Evolutionary conservation across 2,888 invertebrate genomes (phyloP), one percentile per base, ranked within the genome.

Genomic region (Heliconius ethilla): DNA sequence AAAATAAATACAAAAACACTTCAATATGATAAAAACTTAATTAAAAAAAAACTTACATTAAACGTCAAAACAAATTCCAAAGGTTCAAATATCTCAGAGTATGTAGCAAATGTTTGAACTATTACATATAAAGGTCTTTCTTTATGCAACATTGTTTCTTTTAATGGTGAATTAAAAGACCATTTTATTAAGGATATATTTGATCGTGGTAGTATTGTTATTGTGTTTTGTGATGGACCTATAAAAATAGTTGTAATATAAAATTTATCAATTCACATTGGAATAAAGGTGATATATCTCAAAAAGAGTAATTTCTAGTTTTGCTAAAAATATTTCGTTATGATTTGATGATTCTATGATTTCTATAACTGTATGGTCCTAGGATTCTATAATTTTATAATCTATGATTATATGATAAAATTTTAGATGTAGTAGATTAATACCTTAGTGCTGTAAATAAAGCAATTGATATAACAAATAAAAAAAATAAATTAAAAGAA

Each of bases 201-300:
- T 0, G 45, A 6, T 0, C 83, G 85, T 0, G 92, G 90, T 86
- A 87, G 87, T 1, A 94, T 59, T 0, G 90, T 89, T 0, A 93
- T 4, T 40, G 89, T 81, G 85, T 91, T 92, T 86, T 93, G 91
- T 5, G 90, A 82, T 0, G 87, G 83, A 10, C 89, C 94, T 94
- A 51, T 51, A 51, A 51, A 51, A 51, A 51, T 5, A 51, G 7
- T 18, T 18, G 18, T 51, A 51, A 51, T 18, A 45, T 45, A 45
- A 15, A 5, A 2, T 45, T 45, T 45, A 45, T 45, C 45, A 45
- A 6, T 11, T 45, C 5, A 40, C 40, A 40, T 40, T 40, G 40
- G 40, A 40, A 13, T 40, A 40, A 40, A 40, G 13, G 40, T 40
- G 40, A 40, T 40, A 40, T 4, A 40, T 1, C 40, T 40, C 9